These are phyloP conservation scores for Sebastes iracundus DNA, from an alignment of 2,797 vertebrate species.

Conservation along the genomic window DNA sequence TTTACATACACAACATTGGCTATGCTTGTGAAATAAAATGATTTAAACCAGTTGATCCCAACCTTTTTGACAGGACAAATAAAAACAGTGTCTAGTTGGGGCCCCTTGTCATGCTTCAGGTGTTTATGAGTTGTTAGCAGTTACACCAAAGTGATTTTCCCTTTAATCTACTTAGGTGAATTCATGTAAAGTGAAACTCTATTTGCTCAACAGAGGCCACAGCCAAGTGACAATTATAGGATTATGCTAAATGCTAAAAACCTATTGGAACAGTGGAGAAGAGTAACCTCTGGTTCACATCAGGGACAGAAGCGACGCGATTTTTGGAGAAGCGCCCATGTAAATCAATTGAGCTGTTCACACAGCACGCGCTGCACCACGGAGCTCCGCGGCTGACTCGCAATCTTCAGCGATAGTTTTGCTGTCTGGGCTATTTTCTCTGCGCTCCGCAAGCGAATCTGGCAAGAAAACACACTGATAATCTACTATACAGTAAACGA, in stretches of 20 bases:
- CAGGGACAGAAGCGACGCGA: accelerated
- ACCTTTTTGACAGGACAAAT: not conserved
- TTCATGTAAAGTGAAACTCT: not conserved
- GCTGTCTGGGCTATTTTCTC: too few species aligned
- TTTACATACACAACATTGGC: not conserved
- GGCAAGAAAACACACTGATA: too few species aligned
- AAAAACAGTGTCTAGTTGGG: not conserved
- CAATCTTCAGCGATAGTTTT: too few species aligned
- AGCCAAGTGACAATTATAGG: not conserved
- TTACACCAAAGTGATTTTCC: not conserved
- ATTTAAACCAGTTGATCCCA: not conserved
- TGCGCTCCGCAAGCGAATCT: too few species aligned
- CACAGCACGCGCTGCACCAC: too few species aligned
- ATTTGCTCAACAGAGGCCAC: not conserved
- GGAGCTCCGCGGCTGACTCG: too few species aligned
- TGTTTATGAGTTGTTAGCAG: not conserved
- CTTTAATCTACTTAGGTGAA: not conserved
- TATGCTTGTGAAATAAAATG: not conserved
- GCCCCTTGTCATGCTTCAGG: not conserved
- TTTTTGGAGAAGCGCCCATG: accelerated
- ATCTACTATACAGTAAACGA: too few species aligned
- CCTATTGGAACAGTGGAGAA: not conserved
- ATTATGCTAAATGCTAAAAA: not conserved
- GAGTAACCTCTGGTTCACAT: not conserved
- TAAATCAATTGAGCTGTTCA: too few species aligned